Evolutionary conservation across 2,113 vertebrate genomes (phyloP), one percentile per base, ranked within the genome.

Genomic region (Strix uralensis): DNA sequence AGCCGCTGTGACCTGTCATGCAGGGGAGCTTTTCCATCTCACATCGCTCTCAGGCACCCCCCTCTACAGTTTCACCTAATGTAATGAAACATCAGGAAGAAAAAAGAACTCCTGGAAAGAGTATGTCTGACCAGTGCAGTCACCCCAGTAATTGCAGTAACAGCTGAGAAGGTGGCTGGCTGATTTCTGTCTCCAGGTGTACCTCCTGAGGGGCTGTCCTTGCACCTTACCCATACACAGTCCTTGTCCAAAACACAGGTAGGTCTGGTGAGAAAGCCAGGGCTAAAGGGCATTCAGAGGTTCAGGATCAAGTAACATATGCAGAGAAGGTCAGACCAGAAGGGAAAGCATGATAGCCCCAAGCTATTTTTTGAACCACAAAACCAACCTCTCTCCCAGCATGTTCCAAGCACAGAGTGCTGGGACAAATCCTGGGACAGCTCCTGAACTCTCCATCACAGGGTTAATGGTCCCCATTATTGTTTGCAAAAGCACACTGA

Each of bases 11-110:
- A 58, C n/a, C 19, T 63, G 52, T 40, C 69, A n/a, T 30, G 17
- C 23, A 49, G 55, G 70, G 86, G 87, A 96, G 95, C 71, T 89
- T 96, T 86, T 90, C 63, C 63, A 16, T 36, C 71, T 90, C 90
- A 81, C 66, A 67, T 92, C 22, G 72, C 95, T 30, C 51, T 51
- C 74, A 94, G 75, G 75, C 70, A 91, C 46, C 26, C 47, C 78
- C 51, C 94, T 96, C 94, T 81, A 59, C 67, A 72, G 32, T 38
- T 57, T 69, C 69, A 83, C 32, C 38, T 54, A 40, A 55, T 10
- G 22, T 42, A 46, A 85, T 47, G 23, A 49, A 88, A 57, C 40
- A 49, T 10, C n/a, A 34, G 13, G 62, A 82, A 85, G 32, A 51
- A 80, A 85, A 93, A 85, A 57, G 40, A 47, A 81, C 18, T 47